Percentiles rank a stretch among this genome's conserved stretches.
Conservation (phyloP, 2,113 vertebrate species). For the Pterophyllum scalare region DNA sequence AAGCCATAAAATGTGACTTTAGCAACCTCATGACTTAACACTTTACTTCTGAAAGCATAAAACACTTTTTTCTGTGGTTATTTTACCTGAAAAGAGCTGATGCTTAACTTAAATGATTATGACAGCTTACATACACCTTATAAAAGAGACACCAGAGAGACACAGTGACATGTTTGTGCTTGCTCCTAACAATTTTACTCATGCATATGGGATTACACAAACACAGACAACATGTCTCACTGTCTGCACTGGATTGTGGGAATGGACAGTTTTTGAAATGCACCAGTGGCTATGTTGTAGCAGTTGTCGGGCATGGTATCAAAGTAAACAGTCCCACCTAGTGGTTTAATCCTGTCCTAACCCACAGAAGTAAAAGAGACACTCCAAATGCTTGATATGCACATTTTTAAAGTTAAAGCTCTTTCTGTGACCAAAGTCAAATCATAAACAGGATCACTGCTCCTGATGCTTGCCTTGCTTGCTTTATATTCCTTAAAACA, state of each 20-base stretch:
- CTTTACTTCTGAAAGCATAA: background rate
- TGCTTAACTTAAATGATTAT: background rate
- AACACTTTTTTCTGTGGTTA: background rate
- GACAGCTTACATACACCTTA: background rate
- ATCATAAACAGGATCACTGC: slow-evolving; percentile 1
- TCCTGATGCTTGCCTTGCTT: background rate
- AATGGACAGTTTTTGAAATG: slow-evolving; percentile 1
- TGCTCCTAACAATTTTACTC: background rate
- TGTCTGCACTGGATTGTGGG: background rate
- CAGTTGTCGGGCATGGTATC: background rate
- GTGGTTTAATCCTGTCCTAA: slow-evolving; percentile 43
- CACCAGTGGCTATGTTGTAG: background rate
- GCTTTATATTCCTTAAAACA: slow-evolving; percentile 34
- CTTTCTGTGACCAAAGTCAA: background rate
- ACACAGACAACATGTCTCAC: background rate
- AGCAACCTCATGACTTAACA: background rate
- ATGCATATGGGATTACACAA: background rate
- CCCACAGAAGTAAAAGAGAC: background rate
- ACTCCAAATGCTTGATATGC: background rate
- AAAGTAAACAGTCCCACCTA: slow-evolving; percentile 71
- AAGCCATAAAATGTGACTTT: background rate
- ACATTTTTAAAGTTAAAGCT: background rate
- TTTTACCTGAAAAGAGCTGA: background rate
- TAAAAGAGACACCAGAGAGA: background rate
- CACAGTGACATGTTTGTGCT: background rate